Conservation (phyloP, 2,113 vertebrate species). For the Sminthopsis crassicaudata region DNA sequence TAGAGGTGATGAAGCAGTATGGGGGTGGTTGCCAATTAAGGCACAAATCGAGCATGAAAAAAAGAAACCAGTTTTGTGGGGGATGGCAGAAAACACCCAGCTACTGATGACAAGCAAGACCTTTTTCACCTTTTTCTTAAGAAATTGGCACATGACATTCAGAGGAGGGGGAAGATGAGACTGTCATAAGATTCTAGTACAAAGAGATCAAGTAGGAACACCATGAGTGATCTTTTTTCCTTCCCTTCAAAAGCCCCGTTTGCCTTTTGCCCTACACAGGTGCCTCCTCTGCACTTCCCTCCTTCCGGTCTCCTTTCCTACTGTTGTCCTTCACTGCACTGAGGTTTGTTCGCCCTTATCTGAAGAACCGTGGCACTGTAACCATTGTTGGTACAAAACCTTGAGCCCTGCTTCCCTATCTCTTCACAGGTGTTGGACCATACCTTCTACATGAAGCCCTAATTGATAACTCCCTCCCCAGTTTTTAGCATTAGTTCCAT, state of each 20-base stretch:
- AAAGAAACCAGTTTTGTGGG: constrained; percentile 14
- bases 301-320: background rate
- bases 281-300: too few species aligned
- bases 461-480: background rate
- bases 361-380: background rate
- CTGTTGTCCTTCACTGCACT: background rate
- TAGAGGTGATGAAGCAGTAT: background rate
- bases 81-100: background rate
- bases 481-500: background rate
- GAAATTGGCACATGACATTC: background rate
- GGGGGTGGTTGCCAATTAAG: background rate
- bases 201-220: background rate
- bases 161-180: background rate
- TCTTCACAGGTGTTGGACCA: too few species aligned
- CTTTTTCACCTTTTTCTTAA: too few species aligned
- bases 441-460: background rate
- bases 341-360: background rate
- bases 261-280: too few species aligned
- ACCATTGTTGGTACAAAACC: background rate
- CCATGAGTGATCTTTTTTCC: background rate
- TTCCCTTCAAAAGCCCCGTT: background rate
- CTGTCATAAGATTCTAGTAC: background rate
- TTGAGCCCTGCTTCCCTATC: background rate
- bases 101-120: background rate
- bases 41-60: constrained; percentile 16